Conservation (phyloP, 1,140 invertebrate species). For the Nylanderia fulva region DNA sequence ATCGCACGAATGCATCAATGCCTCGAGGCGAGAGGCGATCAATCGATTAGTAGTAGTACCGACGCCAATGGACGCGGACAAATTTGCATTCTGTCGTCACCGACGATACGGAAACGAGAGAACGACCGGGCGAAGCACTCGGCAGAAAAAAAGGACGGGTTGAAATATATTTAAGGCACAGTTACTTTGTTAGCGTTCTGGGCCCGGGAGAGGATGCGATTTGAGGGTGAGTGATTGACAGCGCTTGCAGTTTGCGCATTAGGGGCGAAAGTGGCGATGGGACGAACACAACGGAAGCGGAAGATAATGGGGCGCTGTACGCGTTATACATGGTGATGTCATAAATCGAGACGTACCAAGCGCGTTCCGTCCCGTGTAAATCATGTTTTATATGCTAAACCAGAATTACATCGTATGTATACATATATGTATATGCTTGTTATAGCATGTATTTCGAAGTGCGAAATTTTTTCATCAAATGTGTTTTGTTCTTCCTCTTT, state of each 20-base stretch:
- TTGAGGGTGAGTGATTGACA: constrained; percentile 58
- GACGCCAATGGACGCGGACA: constrained; percentile 42
- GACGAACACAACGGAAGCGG: constrained; percentile 45
- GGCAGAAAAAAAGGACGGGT: background rate
- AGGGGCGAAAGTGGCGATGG: constrained; percentile 42
- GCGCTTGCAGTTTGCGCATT: constrained; percentile 45
- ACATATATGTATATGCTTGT: constrained; percentile 3
- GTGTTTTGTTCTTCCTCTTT: background rate
- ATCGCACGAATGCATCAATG: constrained; percentile 47
- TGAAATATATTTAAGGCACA: constrained; percentile 53
- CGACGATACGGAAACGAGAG: constrained; percentile 31
- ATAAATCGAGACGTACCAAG: constrained; percentile 53
- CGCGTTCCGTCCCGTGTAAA: constrained; percentile 51
- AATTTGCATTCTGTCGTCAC: constrained; percentile 58
- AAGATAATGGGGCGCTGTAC: constrained; percentile 58
- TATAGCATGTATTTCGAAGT: background rate
- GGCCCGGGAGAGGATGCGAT: constrained; percentile 14
- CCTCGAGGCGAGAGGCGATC: constrained; percentile 49
- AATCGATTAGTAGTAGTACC: constrained; percentile 51
- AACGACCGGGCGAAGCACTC: background rate
- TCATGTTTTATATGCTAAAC: constrained; percentile 54
- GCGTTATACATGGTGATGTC: constrained; percentile 38
- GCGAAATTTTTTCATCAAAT: constrained; percentile 16
- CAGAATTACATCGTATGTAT: constrained; percentile 27
- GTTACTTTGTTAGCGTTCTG: constrained; percentile 40